These are phyloP conservation scores for Galeopsomyia nigrocyanea DNA, from an alignment of 2,888 invertebrate species.

Conservation along the genomic window DNA sequence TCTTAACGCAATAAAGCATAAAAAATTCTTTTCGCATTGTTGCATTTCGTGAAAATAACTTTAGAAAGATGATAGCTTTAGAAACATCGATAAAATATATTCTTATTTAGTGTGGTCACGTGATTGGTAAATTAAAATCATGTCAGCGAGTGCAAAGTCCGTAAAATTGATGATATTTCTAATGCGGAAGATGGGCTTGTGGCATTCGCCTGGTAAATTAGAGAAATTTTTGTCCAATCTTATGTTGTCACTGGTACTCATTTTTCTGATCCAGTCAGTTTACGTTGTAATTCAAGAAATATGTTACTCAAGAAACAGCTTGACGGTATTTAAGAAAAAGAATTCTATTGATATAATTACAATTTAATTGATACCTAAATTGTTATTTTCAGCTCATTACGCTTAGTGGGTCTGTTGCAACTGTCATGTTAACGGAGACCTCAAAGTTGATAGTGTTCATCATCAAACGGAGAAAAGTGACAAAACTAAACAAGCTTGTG, in stretches of 20 bases:
- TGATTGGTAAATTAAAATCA: too few species aligned
- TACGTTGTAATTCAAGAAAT: slow-evolving; percentile 49
- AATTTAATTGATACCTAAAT: not conserved
- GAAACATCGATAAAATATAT: too few species aligned
- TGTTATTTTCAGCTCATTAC: slow-evolving; percentile 46
- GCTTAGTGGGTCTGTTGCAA: slow-evolving; percentile 49
- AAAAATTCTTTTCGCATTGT: too few species aligned
- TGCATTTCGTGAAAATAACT: too few species aligned
- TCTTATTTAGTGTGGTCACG: too few species aligned
- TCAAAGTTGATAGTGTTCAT: slow-evolving; percentile 50
- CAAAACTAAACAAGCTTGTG: slow-evolving; percentile 51
- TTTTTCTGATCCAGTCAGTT: slow-evolving; percentile 47
- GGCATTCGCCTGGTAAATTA: slow-evolving; percentile 48
- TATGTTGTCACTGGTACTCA: slow-evolving; percentile 47
- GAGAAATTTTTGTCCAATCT: slow-evolving; percentile 50
- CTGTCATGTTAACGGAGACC: slow-evolving; percentile 46
- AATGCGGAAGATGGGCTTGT: slow-evolving; percentile 55
- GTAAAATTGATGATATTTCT: slow-evolving; percentile 51
- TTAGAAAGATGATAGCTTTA: too few species aligned
- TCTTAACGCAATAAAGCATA: too few species aligned
- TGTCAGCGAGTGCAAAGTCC: slow-evolving; percentile 24
- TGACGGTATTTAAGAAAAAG: slow-evolving; percentile 32
- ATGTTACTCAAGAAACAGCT: slow-evolving; percentile 44
- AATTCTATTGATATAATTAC: not conserved
- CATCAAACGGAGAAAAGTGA: slow-evolving; percentile 47